Percentiles rank a stretch among this genome's conserved stretches.
Conservation (phyloP, 1,140 invertebrate genomes). For the Drosophila funebris region DNA sequence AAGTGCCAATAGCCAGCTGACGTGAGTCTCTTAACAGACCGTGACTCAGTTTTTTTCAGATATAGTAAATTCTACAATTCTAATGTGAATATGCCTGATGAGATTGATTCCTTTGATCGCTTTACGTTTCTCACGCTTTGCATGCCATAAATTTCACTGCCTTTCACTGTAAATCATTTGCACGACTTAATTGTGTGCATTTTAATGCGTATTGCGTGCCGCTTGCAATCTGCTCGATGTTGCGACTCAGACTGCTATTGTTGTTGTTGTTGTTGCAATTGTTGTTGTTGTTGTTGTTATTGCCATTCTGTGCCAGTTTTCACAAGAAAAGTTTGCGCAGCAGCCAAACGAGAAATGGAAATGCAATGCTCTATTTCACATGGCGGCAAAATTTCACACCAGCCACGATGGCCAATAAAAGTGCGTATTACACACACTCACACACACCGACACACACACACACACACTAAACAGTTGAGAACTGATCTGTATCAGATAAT, state of each 20-base stretch:
- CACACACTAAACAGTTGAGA: background rate
- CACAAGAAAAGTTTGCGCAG: constrained; percentile 49
- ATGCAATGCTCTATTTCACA: constrained; percentile 69
- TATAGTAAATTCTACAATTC: constrained; percentile 1
- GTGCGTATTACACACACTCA: constrained; percentile 31
- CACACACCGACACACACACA: background rate
- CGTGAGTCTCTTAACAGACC: background rate
- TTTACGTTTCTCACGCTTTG: constrained; percentile 76
- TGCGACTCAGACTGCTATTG: constrained; percentile 1
- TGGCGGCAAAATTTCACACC: constrained; percentile 55
- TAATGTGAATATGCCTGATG: background rate
- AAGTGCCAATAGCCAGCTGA: constrained; percentile 36
- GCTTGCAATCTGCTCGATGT: constrained; percentile 54
- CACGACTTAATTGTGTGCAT: constrained; percentile 70
- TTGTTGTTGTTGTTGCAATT: constrained; percentile 5
- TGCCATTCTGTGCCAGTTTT: constrained; percentile 72
- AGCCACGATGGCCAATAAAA: constrained; percentile 28
- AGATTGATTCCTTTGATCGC: constrained; percentile 6
- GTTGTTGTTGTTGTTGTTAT: constrained; percentile 1
- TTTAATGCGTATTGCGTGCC: constrained; percentile 74
- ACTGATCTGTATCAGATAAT: constrained; percentile 40
- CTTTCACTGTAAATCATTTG: constrained; percentile 79
- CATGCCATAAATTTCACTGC: constrained; percentile 77
- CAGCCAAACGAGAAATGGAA: constrained; percentile 51
- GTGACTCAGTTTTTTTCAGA: background rate